Evolutionary conservation across 2,113 vertebrate species (phyloP), one percentile per base, ranked within the genome.

Genomic region (Rhinopomastus cyanomelas): DNA sequence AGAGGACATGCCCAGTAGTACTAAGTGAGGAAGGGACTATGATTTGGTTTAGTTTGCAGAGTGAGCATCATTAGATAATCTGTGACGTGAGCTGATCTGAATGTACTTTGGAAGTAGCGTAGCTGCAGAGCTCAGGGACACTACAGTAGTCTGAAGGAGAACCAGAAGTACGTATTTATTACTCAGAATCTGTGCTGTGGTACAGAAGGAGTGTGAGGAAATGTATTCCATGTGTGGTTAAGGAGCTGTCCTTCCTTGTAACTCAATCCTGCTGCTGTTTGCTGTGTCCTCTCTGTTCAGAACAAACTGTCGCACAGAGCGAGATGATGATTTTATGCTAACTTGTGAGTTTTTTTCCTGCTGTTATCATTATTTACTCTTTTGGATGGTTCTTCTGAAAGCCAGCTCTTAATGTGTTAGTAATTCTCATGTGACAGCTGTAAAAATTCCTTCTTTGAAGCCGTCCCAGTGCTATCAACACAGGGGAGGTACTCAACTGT

Each of bases 201-300:
- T 83, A 73, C 72, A 86, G 88, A 92, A 95, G 92, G 93, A 95
- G 88, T 94, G 96, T 84, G 88, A 96, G 91, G 89, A 95, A 97
- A 97, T 96, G 79, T 93, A 92, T 97, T 96, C 96, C 96, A 94
- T 95, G 93, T 97, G 96, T 95, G 94, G 81, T 91, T 95, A 64
- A 95, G 95, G 95, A 97, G 91, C 95, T 92, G 93, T 94, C 91
- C 95, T 92, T 92, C 88, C 85, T 87, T 94, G 73, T 97, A 97
- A 97, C 96, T 96, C 96, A 94, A 72, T 96, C 96, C 95, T 97
- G 96, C 96, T 97, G 96, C 89, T 96, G 68, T 96, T 96, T 94
- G 91, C 92, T 95, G 72, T 85, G 93, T 92, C 95, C 95, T 95
- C 92, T 94, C 67, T 95, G 95, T 96, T 95, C 96, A 80, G 95